A percentile compares a stretch with the other conserved stretches of the same genome.
These are phyloP conservation scores for Dendropsophus ebraccatus DNA, from an alignment of 2,113 vertebrate species.

Conservation along the genomic window DNA sequence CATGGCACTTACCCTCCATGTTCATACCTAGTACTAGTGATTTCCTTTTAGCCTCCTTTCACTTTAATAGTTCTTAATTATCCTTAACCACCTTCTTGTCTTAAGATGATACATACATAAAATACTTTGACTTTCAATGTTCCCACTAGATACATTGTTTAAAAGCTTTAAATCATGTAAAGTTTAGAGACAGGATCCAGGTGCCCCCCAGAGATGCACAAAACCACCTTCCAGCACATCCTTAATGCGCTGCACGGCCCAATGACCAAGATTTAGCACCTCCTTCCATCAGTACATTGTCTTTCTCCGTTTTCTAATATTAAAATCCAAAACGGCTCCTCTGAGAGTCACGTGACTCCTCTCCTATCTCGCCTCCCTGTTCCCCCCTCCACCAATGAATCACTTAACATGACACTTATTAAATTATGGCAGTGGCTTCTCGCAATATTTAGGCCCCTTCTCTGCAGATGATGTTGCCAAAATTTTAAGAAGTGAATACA, in stretches of 20 bases:
- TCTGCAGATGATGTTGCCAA: slow-evolving; percentile 5
- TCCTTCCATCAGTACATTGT: not conserved
- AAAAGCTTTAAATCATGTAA: slow-evolving; percentile 6
- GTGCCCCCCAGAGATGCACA: not conserved
- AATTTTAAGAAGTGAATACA: slow-evolving; percentile 52
- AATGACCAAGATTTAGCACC: slow-evolving; percentile 6
- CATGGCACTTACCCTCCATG: not conserved
- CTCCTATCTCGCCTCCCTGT: not conserved
- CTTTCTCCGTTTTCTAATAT: slow-evolving; percentile 26
- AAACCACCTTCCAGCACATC: not conserved
- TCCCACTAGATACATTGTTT: not conserved
- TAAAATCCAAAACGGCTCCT: slow-evolving; percentile 20
- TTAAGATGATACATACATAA: not conserved
- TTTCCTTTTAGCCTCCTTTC: not conserved
- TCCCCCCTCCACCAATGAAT: not conserved
- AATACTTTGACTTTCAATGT: not conserved
- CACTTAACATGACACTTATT: slow-evolving; percentile 4
- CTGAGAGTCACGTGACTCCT: not conserved
- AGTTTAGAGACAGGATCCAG: not conserved
- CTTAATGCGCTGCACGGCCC: not conserved
- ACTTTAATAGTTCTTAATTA: no score
- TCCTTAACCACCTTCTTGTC: not conserved
- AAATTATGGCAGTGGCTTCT: not conserved
- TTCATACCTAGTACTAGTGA: not conserved
- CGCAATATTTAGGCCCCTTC: not conserved